phyloP scores from a whole-genome alignment of 2,797 vertebrate genomes.

The Sus cebifrons region DNA sequence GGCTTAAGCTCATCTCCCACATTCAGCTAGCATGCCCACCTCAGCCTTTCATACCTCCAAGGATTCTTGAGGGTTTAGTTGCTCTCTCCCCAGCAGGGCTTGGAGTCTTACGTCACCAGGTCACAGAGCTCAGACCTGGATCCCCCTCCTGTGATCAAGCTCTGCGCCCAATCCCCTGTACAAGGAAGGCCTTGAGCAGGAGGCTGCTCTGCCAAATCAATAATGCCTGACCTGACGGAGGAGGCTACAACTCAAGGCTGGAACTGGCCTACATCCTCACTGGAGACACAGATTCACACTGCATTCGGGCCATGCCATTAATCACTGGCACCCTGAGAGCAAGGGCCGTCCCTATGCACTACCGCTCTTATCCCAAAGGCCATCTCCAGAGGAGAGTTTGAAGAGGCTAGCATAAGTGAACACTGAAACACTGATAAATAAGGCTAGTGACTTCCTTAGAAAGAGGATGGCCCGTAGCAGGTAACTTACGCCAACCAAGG shows the following conservation, averaged over 20 bases:
- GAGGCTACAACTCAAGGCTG: slow-evolving; percentile 2
- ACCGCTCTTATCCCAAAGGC: background rate
- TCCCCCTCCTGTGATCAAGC: background rate
- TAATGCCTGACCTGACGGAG: background rate
- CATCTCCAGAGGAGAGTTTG: background rate
- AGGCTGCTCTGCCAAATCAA: background rate
- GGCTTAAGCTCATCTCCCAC: background rate
- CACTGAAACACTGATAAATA: background rate
- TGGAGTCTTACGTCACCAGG: background rate
- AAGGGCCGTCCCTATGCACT: slow-evolving; percentile 52
- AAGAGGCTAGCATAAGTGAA: background rate
- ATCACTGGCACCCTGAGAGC: background rate
- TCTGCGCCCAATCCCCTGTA: background rate
- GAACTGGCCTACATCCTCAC: slow-evolving; percentile 51
- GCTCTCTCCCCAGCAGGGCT: background rate
- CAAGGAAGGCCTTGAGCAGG: background rate
- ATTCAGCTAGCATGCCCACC: background rate
- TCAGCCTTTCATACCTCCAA: background rate
- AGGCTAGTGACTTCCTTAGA: slow-evolving; percentile 44
- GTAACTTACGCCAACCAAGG: background rate
- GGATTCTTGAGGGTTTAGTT: background rate
- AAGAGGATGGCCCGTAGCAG: background rate
- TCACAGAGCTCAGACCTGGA: background rate
- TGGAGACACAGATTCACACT: slow-evolving; percentile 34
- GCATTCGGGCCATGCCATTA: background rate